Evolutionary conservation across 1,140 invertebrate species (phyloP), one percentile per base, ranked within the genome.

Genomic region (Drosophila sucinea): DNA sequence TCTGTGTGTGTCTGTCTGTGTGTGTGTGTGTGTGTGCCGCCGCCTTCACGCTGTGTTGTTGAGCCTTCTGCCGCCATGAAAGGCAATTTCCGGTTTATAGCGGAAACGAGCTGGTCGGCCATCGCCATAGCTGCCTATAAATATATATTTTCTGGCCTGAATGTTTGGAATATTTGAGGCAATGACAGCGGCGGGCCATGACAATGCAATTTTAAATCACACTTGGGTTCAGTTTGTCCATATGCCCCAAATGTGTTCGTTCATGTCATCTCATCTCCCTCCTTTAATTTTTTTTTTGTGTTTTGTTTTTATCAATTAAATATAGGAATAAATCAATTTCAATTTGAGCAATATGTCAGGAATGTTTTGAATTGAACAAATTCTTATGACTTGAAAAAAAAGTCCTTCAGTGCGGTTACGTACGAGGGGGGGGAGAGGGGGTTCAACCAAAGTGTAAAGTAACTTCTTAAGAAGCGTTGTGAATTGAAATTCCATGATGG

Each of bases 61-160:
- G 66, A 66, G 60, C 38, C n/a, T 61, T 25, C 44, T 51, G 44
- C 38, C 29, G 60, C 60, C 60, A 61, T 54, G 61, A 68, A 83
- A 80, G 83, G 64, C 84, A 89, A 89, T 87, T 89, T 89, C 84
- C 80, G 77, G 80, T 82, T 87, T 87, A 84, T 79, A 83, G 73
- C 84, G 80, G 84, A 87, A 89, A 87, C 64, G 70, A 77, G 74
- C 73, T 61, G 69, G 62, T 57, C 67, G 66, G 62, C 58, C 62
- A 65, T 60, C 51, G 44, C 29, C 79, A 17, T 68, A 55, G 8
- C 61, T 67, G 33, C 60, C 38, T 67, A 70, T 73, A 81, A 77
- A 85, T 75, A 75, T 75, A 17, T 17, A 17, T 17, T 17, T 0
- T 17, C 17, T 17, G 65, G 35, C 51, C 65, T 10, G 54, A 64